These are phyloP conservation scores for Pithys albifrons DNA, from an alignment of 2,113 vertebrate genomes.

Conservation along the genomic window DNA sequence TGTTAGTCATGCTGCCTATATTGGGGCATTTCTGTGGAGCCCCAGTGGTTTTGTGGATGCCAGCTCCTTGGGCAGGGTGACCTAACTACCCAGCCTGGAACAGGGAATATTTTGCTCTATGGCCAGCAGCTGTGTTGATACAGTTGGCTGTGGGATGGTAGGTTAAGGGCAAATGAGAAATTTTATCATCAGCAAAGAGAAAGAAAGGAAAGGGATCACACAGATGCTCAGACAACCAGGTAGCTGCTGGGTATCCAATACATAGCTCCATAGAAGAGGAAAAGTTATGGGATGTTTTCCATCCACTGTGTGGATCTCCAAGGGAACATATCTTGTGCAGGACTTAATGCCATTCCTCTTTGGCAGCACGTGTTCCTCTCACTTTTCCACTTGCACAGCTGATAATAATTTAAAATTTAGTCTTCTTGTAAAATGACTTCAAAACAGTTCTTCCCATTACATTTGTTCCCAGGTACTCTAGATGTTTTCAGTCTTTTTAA, in stretches of 20 bases:
- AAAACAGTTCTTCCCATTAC: neutral
- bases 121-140: neutral
- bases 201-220: neutral
- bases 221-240: neutral
- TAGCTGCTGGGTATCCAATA: neutral
- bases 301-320: neutral
- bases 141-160: neutral
- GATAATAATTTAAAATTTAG: neutral
- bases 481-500: neutral
- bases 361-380: neutral
- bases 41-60: rapidly evolving
- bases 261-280: rapidly evolving
- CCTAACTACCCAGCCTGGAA: rapidly evolving
- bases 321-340: neutral
- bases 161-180: neutral
- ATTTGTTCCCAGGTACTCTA: neutral
- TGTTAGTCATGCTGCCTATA: rapidly evolving
- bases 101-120: neutral
- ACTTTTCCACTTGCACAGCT: neutral
- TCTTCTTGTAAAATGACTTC: neutral
- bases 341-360: neutral
- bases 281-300: neutral
- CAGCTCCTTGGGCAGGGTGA: neutral
- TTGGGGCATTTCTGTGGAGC: neutral
- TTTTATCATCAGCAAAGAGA: neutral